Conservation (phyloP, 2,113 vertebrate genomes). For the Danionella cerebrum region DNA sequence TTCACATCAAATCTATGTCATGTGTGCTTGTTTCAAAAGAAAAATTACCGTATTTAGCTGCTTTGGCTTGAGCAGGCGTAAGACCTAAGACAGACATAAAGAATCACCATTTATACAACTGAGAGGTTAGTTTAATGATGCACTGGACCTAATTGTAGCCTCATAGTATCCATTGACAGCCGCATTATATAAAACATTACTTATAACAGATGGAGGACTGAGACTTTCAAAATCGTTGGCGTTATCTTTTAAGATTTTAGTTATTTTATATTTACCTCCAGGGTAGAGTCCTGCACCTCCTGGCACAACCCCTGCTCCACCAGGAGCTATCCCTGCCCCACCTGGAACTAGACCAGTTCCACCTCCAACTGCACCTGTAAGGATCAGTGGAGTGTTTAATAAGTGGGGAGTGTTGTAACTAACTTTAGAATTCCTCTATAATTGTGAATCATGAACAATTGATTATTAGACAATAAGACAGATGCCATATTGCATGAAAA, state of each 20-base stretch:
- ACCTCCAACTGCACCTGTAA: slow-evolving; percentile 12
- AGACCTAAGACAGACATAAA: slow-evolving; percentile 32
- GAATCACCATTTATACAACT: neutral
- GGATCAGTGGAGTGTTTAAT: neutral
- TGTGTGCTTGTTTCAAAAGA: neutral
- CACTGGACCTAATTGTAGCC: too few species aligned
- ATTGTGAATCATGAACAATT: neutral
- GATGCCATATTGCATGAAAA: too few species aligned
- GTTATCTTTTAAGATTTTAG: too few species aligned
- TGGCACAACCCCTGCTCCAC: neutral
- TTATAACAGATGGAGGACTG: too few species aligned
- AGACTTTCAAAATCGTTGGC: too few species aligned
- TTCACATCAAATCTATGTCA: neutral
- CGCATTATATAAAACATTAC: too few species aligned
- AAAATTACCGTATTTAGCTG: slow-evolving; percentile 70
- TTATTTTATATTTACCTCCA: slow-evolving; percentile 50
- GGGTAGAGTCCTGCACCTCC: slow-evolving; percentile 14
- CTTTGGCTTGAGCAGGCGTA: slow-evolving; percentile 65
- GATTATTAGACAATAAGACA: slow-evolving; percentile 25
- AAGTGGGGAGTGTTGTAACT: neutral
- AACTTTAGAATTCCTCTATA: too few species aligned
- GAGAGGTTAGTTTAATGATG: too few species aligned
- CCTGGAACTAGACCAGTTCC: neutral
- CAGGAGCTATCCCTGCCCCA: neutral
- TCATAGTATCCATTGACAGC: too few species aligned